These are phyloP conservation scores for Adelges cooleyi DNA, from an alignment of 1,140 invertebrate genomes.

Conservation along the genomic window DNA sequence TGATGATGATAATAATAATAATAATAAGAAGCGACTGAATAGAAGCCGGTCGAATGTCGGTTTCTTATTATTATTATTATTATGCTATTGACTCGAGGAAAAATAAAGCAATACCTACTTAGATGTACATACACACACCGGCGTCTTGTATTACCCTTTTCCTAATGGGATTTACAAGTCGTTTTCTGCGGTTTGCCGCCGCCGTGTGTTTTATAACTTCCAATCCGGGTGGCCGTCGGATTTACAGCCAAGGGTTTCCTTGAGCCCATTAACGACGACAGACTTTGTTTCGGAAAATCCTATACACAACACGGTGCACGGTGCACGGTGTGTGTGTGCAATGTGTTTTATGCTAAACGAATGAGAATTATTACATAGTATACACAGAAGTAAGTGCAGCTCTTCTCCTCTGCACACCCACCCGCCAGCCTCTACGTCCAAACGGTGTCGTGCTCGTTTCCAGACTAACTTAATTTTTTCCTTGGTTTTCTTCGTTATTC, in stretches of 20 bases:
- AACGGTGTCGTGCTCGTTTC: neutral
- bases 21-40: too few species aligned
- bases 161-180: constrained; percentile 18
- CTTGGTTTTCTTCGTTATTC: constrained; percentile 18
- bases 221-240: neutral
- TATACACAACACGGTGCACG: neutral
- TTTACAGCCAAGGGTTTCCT: constrained; percentile 15
- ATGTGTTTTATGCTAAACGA: constrained; percentile 1
- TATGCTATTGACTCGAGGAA: too few species aligned
- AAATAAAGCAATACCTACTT: too few species aligned
- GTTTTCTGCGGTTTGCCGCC: constrained; percentile 18
- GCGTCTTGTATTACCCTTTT: constrained; percentile 7
- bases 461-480: constrained; percentile 8
- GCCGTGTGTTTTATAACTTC: neutral
- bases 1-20: too few species aligned
- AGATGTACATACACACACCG: too few species aligned
- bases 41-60: constrained; percentile 1
- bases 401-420: neutral
- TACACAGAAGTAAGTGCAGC: neutral
- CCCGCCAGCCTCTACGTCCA: neutral
- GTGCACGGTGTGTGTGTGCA: neutral
- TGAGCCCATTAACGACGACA: constrained; percentile 10
- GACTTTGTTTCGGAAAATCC: neutral
- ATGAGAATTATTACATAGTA: too few species aligned
- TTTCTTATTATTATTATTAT: neutral